Conservation (phyloP, 2,888 invertebrate species). For the Sesia apiformis region DNA sequence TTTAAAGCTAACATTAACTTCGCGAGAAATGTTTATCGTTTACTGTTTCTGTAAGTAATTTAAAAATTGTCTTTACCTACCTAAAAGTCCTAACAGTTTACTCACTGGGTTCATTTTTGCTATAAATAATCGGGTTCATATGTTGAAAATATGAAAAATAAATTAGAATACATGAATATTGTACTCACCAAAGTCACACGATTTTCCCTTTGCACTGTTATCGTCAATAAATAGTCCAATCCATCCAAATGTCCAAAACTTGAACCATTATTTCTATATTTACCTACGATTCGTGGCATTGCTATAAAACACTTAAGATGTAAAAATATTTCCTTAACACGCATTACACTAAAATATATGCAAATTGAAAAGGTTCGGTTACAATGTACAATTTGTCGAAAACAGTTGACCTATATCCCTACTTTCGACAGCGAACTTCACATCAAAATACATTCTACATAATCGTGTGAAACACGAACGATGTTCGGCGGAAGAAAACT, state of each 20-base stretch:
- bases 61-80: no score
- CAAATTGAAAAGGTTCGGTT: not conserved
- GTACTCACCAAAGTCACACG: not conserved
- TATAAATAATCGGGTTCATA: no score
- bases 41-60: not conserved
- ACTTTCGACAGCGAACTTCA: constrained; percentile 29
- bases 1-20: no score
- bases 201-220: not conserved
- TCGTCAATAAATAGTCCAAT: not conserved
- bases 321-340: not conserved
- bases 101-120: no score
- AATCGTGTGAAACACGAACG: constrained; percentile 23
- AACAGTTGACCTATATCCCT: constrained; percentile 19
- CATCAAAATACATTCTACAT: constrained; percentile 13
- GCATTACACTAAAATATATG: not conserved
- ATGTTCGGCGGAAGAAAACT: constrained; percentile 32
- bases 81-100: no score
- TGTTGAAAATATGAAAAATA: no score
- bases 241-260: not conserved
- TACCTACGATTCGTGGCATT: no score
- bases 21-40: not conserved
- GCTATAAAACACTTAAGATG: no score
- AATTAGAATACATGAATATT: not conserved
- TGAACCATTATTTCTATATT: no score
- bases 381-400: not conserved